Percentiles rank a stretch among this genome's conserved stretches.
These are phyloP conservation scores for Meloidogyne floridensis DNA, from an alignment of 1,140 invertebrate species.

Conservation along the genomic window DNA sequence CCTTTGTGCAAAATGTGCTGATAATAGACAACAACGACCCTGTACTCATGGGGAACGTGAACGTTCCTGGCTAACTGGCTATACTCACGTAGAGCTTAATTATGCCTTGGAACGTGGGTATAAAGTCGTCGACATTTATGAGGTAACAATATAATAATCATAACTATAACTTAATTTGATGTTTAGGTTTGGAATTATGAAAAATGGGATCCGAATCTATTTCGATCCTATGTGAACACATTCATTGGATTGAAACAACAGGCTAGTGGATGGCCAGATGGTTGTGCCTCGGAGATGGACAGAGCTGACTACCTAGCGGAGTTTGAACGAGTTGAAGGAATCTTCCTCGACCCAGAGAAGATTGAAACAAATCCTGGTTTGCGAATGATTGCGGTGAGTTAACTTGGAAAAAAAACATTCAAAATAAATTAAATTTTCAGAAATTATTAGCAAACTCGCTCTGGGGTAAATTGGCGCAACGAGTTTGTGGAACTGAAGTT, in stretches of 20 bases:
- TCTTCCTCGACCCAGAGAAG: background rate
- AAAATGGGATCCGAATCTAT: slow-evolving; percentile 7
- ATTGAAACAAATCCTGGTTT: slow-evolving; percentile 10
- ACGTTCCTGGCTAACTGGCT: too few relatives aligned
- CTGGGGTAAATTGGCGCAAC: slow-evolving; percentile 8
- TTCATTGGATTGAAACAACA: background rate
- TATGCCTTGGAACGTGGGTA: too few relatives aligned
- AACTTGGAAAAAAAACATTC: background rate
- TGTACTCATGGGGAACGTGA: too few relatives aligned
- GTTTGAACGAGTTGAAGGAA: background rate
- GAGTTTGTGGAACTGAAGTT: background rate
- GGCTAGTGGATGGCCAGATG: background rate
- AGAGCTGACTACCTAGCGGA: background rate
- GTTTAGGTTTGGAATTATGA: slow-evolving; percentile 12
- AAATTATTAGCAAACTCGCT: too few relatives aligned
- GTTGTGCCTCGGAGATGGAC: background rate
- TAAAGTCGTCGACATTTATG: background rate
- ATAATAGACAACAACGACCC: background rate
- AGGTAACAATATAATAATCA: background rate
- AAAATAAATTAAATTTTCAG: background rate
- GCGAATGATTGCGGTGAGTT: slow-evolving; percentile 4
- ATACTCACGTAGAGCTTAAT: too few relatives aligned
- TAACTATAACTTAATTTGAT: background rate
- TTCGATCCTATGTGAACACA: too few relatives aligned
- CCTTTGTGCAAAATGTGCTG: slow-evolving; percentile 1